These are phyloP conservation scores for Vipera latastei DNA, from an alignment of 2,797 vertebrate species.

Conservation along the genomic window DNA sequence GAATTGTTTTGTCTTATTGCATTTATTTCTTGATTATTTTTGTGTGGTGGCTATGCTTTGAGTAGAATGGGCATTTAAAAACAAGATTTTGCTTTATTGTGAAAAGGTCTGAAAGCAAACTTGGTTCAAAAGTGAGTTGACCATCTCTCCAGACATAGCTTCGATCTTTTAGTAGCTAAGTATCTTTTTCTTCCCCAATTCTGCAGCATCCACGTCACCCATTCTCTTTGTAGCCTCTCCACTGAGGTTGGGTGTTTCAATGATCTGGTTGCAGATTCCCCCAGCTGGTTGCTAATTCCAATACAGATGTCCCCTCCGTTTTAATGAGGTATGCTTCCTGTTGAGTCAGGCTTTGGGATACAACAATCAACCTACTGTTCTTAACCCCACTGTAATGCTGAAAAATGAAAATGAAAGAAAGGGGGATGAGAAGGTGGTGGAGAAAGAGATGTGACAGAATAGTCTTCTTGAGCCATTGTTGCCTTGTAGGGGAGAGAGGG, in stretches of 20 bases:
- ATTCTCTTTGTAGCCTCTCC: background rate
- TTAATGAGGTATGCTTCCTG: background rate
- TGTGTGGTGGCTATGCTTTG: background rate
- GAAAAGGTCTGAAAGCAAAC: background rate
- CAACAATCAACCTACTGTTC: background rate
- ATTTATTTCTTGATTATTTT: background rate
- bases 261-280: background rate
- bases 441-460: background rate
- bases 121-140: background rate
- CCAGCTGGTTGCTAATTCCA: background rate
- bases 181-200: background rate
- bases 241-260: background rate
- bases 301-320: background rate
- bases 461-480: background rate
- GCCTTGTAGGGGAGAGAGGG: background rate
- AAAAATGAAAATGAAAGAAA: background rate
- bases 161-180: too few relatives aligned
- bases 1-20: background rate
- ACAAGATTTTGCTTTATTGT: background rate
- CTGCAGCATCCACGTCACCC: background rate
- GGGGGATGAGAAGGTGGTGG: too few relatives aligned
- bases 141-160: background rate
- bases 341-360: background rate
- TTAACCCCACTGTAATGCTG: background rate
- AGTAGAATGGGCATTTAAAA: background rate